Evolutionary conservation across 1,140 invertebrate species (phyloP), one percentile per base, ranked within the genome.

Genomic region (Eciton burchellii): DNA sequence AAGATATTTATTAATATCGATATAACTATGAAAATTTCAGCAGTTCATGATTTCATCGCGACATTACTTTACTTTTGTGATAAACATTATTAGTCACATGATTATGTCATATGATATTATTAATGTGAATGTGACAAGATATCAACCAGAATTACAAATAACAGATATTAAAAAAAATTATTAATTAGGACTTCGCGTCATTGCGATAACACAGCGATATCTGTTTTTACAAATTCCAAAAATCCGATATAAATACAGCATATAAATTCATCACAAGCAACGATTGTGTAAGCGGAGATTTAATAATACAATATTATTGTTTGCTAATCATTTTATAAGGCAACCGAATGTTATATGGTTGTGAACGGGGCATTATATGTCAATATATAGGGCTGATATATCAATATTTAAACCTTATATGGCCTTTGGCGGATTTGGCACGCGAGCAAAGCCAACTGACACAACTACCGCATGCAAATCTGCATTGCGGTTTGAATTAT

Each of bases 401-500:
- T 79, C n/a, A 52, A 56, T 56, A 68, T 77, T 43, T 26, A 54
- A 70, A 70, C 6, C 9, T 68, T 41, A 52, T 66, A 41, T 12
- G 2, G 3, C 12, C 49, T 83, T 74, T 82, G 24, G 52, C 16
- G 52, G 54, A 66, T 82, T 89, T 90, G 90, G 86, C 89, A 90
- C 89, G 86, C 88, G 84, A 86, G 24, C 52, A 56, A 56, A 47
- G 79, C 57, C 59, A 63, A 59, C 60, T 74, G 14, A 63, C 59
- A 82, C 14, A 70, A 79, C n/a, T 26, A 71, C 47, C 47, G 82
- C 86, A 90, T 90, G 85, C 82, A 87, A 89, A 89, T 89, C 88
- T 90, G 91, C 89, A 91, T 84, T 91, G 89, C 90, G 62, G 89
- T 85, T 81, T 87, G 83, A 84, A 83, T 88, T 49, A 90, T 88